Conservation (phyloP, 2,797 vertebrate species). For the Miichthys miiuy region DNA sequence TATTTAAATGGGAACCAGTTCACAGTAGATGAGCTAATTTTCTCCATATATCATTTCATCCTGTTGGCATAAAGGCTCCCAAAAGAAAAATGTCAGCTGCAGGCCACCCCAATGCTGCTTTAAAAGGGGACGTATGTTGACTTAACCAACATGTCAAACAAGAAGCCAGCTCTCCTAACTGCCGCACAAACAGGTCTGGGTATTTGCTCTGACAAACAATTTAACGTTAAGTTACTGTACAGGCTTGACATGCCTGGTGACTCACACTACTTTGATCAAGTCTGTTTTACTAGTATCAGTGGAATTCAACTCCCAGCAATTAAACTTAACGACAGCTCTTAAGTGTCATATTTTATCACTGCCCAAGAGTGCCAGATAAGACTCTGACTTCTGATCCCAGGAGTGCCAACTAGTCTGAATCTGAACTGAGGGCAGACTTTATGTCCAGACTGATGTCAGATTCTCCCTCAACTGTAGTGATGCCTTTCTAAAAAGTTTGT, state of each 20-base stretch:
- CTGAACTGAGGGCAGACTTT: neutral
- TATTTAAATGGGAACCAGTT: neutral
- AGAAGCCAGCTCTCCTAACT: constrained; percentile 10
- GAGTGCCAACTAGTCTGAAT: neutral
- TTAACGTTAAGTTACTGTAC: constrained; percentile 10
- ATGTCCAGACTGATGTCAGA: neutral
- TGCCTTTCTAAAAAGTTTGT: constrained; percentile 29
- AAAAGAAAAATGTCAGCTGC: neutral
- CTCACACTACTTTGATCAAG: neutral
- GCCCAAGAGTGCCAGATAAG: neutral
- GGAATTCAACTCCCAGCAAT: neutral
- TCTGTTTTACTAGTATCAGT: neutral
- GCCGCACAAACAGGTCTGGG: constrained; percentile 31
- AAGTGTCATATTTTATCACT: neutral
- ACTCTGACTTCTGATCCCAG: neutral
- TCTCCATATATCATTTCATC: neutral
- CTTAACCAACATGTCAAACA: neutral
- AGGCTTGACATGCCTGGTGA: constrained; percentile 15
- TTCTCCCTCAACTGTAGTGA: neutral
- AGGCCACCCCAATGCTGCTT: constrained; percentile 8
- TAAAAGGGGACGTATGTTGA: neutral
- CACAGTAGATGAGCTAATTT: neutral
- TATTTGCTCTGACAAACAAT: constrained; percentile 8
- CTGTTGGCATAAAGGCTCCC: constrained; percentile 4
- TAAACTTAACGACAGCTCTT: neutral